Conservation (phyloP, 64 coral and sea anemone genomes). For the Montipora capricornis region DNA sequence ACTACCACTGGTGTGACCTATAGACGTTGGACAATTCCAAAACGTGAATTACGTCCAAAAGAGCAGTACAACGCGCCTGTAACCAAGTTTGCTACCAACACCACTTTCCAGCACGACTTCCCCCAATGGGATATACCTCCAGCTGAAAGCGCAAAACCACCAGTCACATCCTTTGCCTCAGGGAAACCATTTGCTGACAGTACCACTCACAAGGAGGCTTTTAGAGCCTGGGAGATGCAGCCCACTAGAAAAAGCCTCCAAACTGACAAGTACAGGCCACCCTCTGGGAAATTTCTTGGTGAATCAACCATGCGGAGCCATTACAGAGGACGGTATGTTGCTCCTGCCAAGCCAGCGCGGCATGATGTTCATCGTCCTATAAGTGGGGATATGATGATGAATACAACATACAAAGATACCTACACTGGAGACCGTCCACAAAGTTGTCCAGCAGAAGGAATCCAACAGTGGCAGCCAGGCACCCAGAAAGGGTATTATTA, state of each 20-base stretch:
- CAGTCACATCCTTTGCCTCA: slow-evolving; percentile 60
- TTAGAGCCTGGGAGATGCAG: slow-evolving; percentile 50
- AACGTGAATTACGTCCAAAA: slow-evolving; percentile 61
- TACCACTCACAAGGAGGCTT: slow-evolving; percentile 74
- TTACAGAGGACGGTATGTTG: slow-evolving; percentile 67
- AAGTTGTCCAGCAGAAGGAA: slow-evolving; percentile 84
- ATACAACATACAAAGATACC: slow-evolving; percentile 85
- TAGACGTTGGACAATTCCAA: slow-evolving; percentile 71
- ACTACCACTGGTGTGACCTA: slow-evolving; percentile 79
- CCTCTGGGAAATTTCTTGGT: slow-evolving; percentile 68
- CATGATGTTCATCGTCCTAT: slow-evolving; percentile 56
- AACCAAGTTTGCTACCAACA: slow-evolving; percentile 71
- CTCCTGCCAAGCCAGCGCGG: slow-evolving; percentile 54
- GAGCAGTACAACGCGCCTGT: slow-evolving; percentile 73
- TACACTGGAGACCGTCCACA: slow-evolving; percentile 84
- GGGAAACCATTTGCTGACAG: slow-evolving; percentile 75
- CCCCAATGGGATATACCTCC: slow-evolving; percentile 63
- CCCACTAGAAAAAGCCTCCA: slow-evolving; percentile 15
- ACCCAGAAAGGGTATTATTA: slow-evolving; percentile 81
- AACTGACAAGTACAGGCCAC: slow-evolving; percentile 70
- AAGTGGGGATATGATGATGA: slow-evolving; percentile 61
- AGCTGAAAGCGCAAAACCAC: slow-evolving; percentile 71
- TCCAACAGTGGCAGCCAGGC: slow-evolving; percentile 63
- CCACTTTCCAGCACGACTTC: slow-evolving; percentile 83
- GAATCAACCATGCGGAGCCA: slow-evolving; percentile 82